phyloP scores from a whole-genome alignment of 2,113 vertebrate species.

The Maccullochella peelii region DNA sequence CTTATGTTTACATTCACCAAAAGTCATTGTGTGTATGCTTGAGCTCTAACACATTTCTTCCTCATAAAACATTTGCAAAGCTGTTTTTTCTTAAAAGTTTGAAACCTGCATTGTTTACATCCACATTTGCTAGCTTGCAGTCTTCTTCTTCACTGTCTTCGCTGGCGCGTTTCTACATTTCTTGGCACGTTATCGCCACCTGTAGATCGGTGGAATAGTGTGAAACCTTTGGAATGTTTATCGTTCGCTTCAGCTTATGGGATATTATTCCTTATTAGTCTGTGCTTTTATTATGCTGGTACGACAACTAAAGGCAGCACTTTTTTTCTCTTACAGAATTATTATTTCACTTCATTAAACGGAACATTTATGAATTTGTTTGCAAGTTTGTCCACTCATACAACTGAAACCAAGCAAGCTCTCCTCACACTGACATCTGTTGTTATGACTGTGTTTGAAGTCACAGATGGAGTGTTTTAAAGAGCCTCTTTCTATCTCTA shows the following conservation, averaged over 20 bases:
- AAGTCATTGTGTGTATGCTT: too few relatives aligned
- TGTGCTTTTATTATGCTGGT: neutral
- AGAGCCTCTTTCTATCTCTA: conserved; percentile 4
- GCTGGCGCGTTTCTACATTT: neutral
- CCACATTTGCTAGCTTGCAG: neutral
- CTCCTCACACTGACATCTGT: conserved; percentile 21
- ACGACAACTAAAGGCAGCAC: neutral
- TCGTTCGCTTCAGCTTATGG: too few relatives aligned
- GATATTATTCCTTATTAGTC: neutral
- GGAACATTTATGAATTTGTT: neutral
- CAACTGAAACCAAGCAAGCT: neutral
- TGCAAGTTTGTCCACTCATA: neutral
- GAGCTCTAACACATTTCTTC: too few relatives aligned
- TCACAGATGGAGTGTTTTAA: conserved; percentile 54
- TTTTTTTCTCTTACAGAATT: neutral
- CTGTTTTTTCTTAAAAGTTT: neutral
- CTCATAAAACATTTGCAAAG: too few relatives aligned
- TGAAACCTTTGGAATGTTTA: too few relatives aligned
- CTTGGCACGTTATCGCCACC: neutral
- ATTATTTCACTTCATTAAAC: neutral
- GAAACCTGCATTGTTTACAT: neutral
- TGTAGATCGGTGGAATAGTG: neutral
- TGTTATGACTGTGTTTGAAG: conserved; percentile 10
- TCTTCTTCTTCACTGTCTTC: neutral
- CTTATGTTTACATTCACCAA: too few relatives aligned